Conservation (phyloP, 2,113 vertebrate species). For the Aegotheles bennettii region DNA sequence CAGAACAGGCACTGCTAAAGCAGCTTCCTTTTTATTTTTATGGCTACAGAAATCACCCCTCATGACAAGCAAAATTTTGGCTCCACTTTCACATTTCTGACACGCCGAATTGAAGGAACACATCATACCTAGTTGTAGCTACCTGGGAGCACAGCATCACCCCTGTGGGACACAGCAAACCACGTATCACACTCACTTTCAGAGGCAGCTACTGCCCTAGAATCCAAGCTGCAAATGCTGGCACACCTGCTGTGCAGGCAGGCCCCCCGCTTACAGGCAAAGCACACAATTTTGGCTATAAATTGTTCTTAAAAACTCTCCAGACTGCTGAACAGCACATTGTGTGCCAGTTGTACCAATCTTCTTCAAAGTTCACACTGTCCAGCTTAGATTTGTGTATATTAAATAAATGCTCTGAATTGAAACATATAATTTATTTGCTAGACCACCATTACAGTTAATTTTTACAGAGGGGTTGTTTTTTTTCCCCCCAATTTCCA, state of each 20-base stretch:
- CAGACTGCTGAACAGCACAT: background rate
- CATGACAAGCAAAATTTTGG: background rate
- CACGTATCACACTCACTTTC: rapidly evolving
- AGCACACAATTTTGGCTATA: background rate
- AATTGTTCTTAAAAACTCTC: background rate
- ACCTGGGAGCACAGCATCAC: background rate
- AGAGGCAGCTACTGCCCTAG: background rate
- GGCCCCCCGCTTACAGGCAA: background rate
- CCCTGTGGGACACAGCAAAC: background rate
- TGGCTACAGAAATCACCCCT: background rate
- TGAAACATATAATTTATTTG: background rate
- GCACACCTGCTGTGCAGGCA: background rate
- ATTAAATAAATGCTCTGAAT: background rate
- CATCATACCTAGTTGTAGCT: background rate
- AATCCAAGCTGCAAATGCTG: background rate
- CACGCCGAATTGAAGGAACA: background rate
- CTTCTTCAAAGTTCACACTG: background rate
- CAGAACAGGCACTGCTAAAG: background rate
- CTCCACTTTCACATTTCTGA: background rate
- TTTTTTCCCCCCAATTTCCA: background rate
- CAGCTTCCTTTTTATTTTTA: background rate
- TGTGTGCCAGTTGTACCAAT: background rate
- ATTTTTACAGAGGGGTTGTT: background rate
- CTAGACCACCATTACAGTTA: background rate
- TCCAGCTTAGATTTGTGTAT: background rate